Evolutionary conservation across 1,140 invertebrate species (phyloP), one percentile per base, ranked within the genome.

Genomic region (Meloidogyne exigua): DNA sequence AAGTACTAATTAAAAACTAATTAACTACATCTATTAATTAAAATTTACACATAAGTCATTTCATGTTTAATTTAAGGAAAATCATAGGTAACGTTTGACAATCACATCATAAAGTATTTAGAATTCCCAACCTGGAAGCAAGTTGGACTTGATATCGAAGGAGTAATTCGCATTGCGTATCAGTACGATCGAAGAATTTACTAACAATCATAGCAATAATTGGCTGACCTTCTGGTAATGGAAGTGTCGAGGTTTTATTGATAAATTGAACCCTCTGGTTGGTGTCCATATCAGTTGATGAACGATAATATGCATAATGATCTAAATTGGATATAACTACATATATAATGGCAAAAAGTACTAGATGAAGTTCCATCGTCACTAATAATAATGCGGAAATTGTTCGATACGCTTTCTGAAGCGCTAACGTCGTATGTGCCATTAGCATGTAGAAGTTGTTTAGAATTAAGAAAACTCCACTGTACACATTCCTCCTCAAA

Each of bases 101-200:
- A n/a, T n/a, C n/a, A n/a, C n/a, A n/a, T n/a, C n/a, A n/a, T n/a
- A n/a, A n/a, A 3, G 2, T 32, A 32, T 32, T 32, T 32, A 32
- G 28, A 9, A 39, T 3, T 3, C 23, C 18, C 9, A 44, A 70
- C 49, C 23, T 26, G 5, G 18, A 7, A 57, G n/a, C n/a, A 7
- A n/a, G 5, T n/a, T 1, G 18, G 18, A 57, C 49, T 15, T 57
- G 0, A 72, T 12, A 32, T 63, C 25, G 25, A 44, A 70, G 57
- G 0, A 23, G n/a, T 49, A 21, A 72, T 32, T 81, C 28, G 83
- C 81, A 57, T 39, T 80, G 65, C 15, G 80, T 25, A 21, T 62
- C 65, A 44, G 80, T 81, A 21, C 68, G 82, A n/a, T 79, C 82
- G 68, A 72, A 82, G 66, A 84, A 82, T 11, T 82, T 36, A 12